A percentile compares a stretch with the other conserved stretches of the same genome.
These are phyloP conservation scores for Spilarctia lutea DNA, from an alignment of 2,888 invertebrate species.

Conservation along the genomic window DNA sequence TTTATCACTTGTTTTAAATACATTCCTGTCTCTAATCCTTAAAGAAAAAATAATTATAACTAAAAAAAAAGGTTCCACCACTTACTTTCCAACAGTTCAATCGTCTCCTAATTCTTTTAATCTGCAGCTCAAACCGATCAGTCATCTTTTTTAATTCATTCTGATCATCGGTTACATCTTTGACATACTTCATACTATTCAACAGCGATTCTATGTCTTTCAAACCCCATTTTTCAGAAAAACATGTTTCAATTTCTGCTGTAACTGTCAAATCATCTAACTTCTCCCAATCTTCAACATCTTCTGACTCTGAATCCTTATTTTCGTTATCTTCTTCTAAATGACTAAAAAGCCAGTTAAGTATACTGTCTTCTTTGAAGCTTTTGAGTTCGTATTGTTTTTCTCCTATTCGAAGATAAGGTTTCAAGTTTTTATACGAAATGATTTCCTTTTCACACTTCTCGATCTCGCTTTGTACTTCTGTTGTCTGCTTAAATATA, in stretches of 20 bases:
- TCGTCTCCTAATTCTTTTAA: conserved; percentile 63
- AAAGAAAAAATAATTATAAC: too few relatives aligned
- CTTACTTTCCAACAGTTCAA: conserved; percentile 74
- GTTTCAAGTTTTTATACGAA: conserved; percentile 66
- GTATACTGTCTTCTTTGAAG: conserved; percentile 68
- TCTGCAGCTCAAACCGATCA: conserved; percentile 64
- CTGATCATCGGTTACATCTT: conserved; percentile 65
- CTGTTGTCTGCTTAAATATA: conserved; percentile 71
- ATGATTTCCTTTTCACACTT: conserved; percentile 75
- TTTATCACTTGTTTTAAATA: too few relatives aligned
- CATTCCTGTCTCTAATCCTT: too few relatives aligned
- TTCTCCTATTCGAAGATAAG: conserved; percentile 61
- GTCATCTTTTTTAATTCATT: conserved; percentile 63
- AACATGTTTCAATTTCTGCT: conserved; percentile 68
- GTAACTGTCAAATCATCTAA: conserved; percentile 38
- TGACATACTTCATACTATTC: conserved; percentile 70
- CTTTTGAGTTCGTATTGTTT: conserved; percentile 60
- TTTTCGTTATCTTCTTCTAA: conserved; percentile 60
- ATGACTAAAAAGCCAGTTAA: conserved; percentile 74
- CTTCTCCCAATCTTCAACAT: conserved; percentile 48
- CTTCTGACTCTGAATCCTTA: conserved; percentile 47
- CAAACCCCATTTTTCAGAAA: conserved; percentile 72
- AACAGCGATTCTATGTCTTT: conserved; percentile 74
- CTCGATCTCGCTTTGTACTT: conserved; percentile 74
- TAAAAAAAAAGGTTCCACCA: conserved; percentile 6